These are phyloP conservation scores for Cantharis flavilabris DNA, from an alignment of 2,888 invertebrate genomes.

Conservation along the genomic window DNA sequence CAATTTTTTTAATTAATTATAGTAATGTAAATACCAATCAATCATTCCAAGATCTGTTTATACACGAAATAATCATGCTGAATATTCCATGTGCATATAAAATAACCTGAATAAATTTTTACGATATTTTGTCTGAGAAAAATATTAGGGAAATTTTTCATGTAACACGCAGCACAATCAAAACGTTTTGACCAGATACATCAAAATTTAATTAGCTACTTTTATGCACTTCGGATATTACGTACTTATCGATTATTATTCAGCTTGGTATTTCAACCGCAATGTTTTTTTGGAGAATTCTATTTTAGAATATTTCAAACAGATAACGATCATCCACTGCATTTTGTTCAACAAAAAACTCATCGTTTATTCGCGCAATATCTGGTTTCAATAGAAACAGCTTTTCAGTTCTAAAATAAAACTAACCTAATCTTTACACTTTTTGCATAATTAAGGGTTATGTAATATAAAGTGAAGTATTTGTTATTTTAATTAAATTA, in stretches of 20 bases:
- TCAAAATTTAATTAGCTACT: no score
- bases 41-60: no score
- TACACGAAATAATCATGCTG: no score
- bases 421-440: background rate
- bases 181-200: no score
- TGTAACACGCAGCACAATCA: no score
- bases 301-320: background rate
- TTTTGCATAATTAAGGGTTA: background rate
- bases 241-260: background rate
- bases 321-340: background rate
- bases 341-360: background rate
- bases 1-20: no score
- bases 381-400: background rate
- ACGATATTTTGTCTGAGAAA: no score
- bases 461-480: background rate
- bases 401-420: background rate
- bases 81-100: no score
- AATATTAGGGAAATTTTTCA: no score
- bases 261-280: background rate
- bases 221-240: no score
- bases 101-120: no score
- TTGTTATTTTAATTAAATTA: background rate
- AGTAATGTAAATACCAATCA: no score
- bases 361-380: background rate
- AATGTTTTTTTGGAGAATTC: background rate